Base-by-base conservation (phyloP, 2,113 vertebrate genomes). In the Nannobrachium achirus region DNA sequence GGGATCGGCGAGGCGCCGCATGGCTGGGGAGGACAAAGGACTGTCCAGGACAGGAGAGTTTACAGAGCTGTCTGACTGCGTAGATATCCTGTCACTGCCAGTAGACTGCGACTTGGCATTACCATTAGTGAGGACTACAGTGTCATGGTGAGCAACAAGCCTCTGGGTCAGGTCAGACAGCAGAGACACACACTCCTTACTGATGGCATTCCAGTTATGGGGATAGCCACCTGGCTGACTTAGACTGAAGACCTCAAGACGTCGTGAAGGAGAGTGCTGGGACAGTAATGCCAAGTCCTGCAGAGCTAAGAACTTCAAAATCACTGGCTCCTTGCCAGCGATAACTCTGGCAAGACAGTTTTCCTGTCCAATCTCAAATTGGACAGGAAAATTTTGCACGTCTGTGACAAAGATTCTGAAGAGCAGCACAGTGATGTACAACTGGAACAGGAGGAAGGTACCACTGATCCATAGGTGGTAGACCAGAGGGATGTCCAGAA, bases 181-280 rank as follows among this genome's bases (percentile, higher is more conserved):
- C 69, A 99, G 90, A 67, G 80, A 93, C 85, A 99, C 81, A 76
- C 98, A 99, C 82, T 96, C 97, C 63, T 83, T 90, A 57, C 93
- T 97, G 83, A 99, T 94, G 0, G 95, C 94, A 18, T 93, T 93
- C 98, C 98, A 99, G 76, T 95, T 97, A 77, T 99, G 94, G 0
- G 98, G 94, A 80, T 98, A 97, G 18, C 98, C 97, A 73, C 98
- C 98, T 93, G 97, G 98, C 78, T 97, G 98, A 88, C 97, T 98
- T 40, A 99, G 94, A 86, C 94, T 97, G 73, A 99, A 98, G 71
- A 98, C 95, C 88, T 98, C 96, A 71, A 89, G 88, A 59, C 97
- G 94, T 42, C 96, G 91, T 75, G 91, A 91, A 48, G 94, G 93
- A 51, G 95, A 98, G 85, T 98, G 95, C 11, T 96, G 94, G 71